Percentiles rank a stretch among this genome's conserved stretches.
phyloP scores from a whole-genome alignment of 1,140 invertebrate species.

The Pseudobourletiella spinata region DNA sequence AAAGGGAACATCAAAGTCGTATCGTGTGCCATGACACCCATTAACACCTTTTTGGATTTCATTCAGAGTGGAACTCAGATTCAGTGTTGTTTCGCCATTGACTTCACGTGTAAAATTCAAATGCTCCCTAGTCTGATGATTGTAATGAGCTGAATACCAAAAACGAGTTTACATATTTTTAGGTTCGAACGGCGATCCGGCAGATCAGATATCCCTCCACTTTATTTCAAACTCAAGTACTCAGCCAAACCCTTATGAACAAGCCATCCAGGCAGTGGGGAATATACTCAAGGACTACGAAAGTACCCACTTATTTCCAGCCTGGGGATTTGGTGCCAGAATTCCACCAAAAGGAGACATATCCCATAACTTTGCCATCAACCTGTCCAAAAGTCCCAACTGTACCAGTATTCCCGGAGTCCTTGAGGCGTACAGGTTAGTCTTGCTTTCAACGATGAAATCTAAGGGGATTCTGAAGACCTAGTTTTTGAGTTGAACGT shows the following conservation, averaged over 20 bases:
- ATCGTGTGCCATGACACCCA: conserved; percentile 23
- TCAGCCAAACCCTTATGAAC: conserved; percentile 49
- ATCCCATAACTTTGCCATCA: conserved; percentile 52
- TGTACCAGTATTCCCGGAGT: conserved; percentile 44
- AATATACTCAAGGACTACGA: conserved; percentile 58
- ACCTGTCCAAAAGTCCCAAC: too few species aligned
- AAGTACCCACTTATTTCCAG: conserved; percentile 49
- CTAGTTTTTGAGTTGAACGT: too few species aligned
- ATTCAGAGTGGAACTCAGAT: conserved; percentile 49
- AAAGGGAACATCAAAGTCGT: background rate
- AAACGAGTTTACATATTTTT: background rate
- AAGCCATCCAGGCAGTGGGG: conserved; percentile 51
- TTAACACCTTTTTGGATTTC: conserved; percentile 51
- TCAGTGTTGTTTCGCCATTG: conserved; percentile 50
- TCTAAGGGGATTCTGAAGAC: too few species aligned
- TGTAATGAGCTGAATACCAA: too few species aligned
- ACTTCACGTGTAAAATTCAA: conserved; percentile 58
- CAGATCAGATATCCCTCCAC: background rate
- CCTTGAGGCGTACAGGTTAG: conserved; percentile 39
- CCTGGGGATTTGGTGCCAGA: conserved; percentile 50
- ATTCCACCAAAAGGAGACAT: conserved; percentile 47
- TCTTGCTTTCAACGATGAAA: too few species aligned
- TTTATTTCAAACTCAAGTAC: background rate
- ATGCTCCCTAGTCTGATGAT: too few species aligned
- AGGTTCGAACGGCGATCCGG: background rate